Evolutionary conservation across 2,888 invertebrate genomes (phyloP), one percentile per base, ranked within the genome.

Genomic region (Pachymerium ferrugineum): DNA sequence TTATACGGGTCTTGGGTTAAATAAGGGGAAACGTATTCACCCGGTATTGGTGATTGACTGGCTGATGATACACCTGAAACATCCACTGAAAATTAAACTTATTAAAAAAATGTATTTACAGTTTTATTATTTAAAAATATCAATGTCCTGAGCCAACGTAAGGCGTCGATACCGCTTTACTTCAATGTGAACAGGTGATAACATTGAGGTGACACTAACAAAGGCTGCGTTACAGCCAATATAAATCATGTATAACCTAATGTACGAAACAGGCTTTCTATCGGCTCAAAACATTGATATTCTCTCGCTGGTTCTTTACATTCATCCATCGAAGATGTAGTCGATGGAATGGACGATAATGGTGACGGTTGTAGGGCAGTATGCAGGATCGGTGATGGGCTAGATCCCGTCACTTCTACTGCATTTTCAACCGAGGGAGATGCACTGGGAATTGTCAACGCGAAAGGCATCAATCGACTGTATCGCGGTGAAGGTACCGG

Each of bases 261-360:
- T n/a, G n/a, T n/a, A n/a, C n/a, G n/a, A n/a, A n/a, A n/a, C n/a
- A n/a, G n/a, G n/a, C n/a, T n/a, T n/a, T n/a, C n/a, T n/a, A n/a
- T n/a, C n/a, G n/a, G n/a, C n/a, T n/a, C n/a, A n/a, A n/a, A n/a
- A n/a, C n/a, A n/a, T n/a, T n/a, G n/a, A n/a, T n/a, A n/a, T n/a
- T n/a, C n/a, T n/a, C n/a, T n/a, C n/a, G n/a, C n/a, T n/a, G n/a
- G n/a, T n/a, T n/a, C n/a, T n/a, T 25, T 73, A 73, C 73, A 62
- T 73, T 73, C 73, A 31, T 73, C 73, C 62, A 73, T 28, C 4
- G 73, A 73, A 16, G 73, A 73, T 12, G 19, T 73, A 12, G 73
- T 73, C 3, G 73, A 73, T 30, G 73, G 73, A 30, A 54, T 30
- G 6, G 73, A 73, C 3, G 73, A 62, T 30, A 73, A 16, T 22